Percentiles rank a stretch among this genome's conserved stretches.
phyloP scores from a whole-genome alignment of 2,113 vertebrate species.

The Rhinogobius similis region DNA sequence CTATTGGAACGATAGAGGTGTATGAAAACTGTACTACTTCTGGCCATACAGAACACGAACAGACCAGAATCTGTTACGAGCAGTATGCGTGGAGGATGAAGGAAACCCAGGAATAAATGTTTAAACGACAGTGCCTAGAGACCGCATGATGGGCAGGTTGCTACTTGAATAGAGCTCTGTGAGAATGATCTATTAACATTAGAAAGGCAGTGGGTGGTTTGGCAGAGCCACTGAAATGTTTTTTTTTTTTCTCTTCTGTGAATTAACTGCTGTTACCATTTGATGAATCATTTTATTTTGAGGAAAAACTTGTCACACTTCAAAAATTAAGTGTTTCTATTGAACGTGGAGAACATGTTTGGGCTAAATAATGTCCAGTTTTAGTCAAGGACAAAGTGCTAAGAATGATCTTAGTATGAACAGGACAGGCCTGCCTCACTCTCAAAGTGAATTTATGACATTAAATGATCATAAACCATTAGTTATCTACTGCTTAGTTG shows the following conservation, averaged over 20 bases:
- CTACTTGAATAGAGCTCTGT: constrained; percentile 15
- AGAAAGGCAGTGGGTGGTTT: constrained; percentile 29
- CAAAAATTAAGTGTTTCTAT: neutral
- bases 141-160: constrained; percentile 5
- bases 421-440: neutral
- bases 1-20: too few species aligned
- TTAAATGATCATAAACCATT: neutral
- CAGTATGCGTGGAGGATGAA: too few species aligned
- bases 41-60: neutral
- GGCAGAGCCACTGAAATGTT: constrained; percentile 70
- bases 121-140: constrained; percentile 3
- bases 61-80: neutral
- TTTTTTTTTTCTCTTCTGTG: too few species aligned
- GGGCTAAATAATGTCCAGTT: neutral
- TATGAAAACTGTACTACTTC: neutral
- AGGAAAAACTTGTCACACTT: neutral
- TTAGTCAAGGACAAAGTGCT: neutral
- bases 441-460: neutral
- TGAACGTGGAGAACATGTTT: neutral
- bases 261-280: constrained; percentile 58
- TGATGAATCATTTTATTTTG: neutral
- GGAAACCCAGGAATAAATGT: neutral
- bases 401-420: neutral
- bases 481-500: neutral
- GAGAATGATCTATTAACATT: constrained; percentile 32